These are phyloP conservation scores for Myotis yumanensis DNA, from an alignment of 2,113 vertebrate genomes.

Conservation along the genomic window DNA sequence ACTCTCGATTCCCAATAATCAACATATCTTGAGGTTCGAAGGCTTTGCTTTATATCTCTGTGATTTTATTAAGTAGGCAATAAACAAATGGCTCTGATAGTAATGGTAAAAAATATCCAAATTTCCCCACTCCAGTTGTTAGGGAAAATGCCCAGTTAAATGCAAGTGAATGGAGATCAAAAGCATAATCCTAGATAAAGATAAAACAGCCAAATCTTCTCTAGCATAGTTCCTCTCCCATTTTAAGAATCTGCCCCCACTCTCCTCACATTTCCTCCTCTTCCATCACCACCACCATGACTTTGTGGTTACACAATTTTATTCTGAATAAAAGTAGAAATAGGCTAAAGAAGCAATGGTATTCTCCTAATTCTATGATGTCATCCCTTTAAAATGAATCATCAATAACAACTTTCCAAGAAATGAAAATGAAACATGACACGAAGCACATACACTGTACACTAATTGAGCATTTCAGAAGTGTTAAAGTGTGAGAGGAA, in stretches of 20 bases:
- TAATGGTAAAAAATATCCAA: neutral
- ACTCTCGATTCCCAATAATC: neutral
- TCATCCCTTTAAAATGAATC: constrained; percentile 22
- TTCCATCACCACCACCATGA: neutral
- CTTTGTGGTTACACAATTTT: neutral
- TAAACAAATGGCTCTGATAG: neutral
- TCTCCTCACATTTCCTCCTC: neutral
- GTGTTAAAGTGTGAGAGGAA: constrained; percentile 32
- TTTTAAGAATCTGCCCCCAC: neutral
- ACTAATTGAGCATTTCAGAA: constrained; percentile 40
- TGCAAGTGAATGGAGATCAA: neutral
- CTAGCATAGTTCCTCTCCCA: neutral
- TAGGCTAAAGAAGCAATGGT: neutral
- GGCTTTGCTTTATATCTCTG: neutral
- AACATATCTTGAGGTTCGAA: neutral
- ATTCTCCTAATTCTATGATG: constrained; percentile 37
- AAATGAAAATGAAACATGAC: neutral
- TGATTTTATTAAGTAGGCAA: neutral
- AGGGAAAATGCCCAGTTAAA: neutral
- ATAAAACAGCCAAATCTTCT: neutral
- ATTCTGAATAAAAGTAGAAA: constrained; percentile 53
- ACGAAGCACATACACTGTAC: neutral
- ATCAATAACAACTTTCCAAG: constrained; percentile 15
- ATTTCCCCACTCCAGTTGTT: neutral
- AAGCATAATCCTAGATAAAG: neutral